phyloP scores from a whole-genome alignment of 2,888 invertebrate species.

The Eristalinus aeneus region DNA sequence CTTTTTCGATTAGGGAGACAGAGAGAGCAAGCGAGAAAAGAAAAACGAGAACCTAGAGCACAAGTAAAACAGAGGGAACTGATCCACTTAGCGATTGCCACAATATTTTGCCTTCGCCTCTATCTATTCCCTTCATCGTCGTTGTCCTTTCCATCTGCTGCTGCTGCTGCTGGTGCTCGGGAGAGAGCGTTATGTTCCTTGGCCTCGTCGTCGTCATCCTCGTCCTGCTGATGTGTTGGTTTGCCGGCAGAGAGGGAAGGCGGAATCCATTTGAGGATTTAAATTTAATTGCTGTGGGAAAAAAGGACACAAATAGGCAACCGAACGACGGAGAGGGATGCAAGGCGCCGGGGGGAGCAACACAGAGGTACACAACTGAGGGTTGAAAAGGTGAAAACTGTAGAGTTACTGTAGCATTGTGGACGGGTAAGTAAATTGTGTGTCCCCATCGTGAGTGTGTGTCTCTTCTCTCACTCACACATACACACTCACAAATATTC shows the following conservation, averaged over 20 bases:
- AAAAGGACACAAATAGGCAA: conserved; percentile 49
- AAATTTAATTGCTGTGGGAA: conserved; percentile 67
- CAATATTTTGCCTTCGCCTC: conserved; percentile 55
- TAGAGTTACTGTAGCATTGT: conserved; percentile 33
- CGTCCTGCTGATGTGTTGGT: neutral
- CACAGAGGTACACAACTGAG: neutral
- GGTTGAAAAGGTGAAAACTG: neutral
- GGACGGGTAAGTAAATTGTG: conserved; percentile 47
- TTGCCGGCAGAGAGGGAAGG: conserved; percentile 19
- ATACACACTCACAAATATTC: neutral
- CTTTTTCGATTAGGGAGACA: conserved; percentile 55
- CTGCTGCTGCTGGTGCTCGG: too few species aligned
- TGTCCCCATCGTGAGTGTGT: neutral
- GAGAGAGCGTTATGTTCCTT: neutral
- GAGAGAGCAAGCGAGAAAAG: too few species aligned
- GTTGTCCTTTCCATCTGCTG: neutral
- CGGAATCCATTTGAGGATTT: conserved; percentile 67
- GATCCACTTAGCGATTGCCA: conserved; percentile 70
- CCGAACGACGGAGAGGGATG: neutral
- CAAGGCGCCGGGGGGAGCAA: neutral
- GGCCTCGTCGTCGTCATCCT: neutral
- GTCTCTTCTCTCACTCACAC: too few species aligned
- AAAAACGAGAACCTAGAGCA: neutral
- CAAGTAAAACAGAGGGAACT: conserved; percentile 34
- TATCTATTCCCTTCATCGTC: neutral